Base-by-base conservation (phyloP, 1,140 invertebrate species). In the Zaprionus kolodkinae region DNA sequence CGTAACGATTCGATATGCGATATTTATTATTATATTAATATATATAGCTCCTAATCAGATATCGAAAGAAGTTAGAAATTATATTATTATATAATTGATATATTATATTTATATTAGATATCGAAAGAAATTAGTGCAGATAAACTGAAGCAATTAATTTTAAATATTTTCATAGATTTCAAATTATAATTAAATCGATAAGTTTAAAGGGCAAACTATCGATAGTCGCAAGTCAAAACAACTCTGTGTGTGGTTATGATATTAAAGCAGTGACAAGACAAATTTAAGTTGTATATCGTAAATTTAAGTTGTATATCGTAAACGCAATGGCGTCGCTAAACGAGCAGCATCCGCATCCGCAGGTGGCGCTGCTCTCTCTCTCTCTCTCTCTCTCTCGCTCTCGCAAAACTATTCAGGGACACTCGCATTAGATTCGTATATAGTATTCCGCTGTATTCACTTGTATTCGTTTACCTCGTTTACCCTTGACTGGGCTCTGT, bases 401-500 rank as follows among this genome's bases (percentile, higher is more conserved):
- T 21, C 21, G 21, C 33, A 11, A 0, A 45, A 45, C 43, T 68
- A 62, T 57, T 75, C 67, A 75, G 72, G 72, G 60, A 75, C 72
- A 75, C 15, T 48, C 38, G 25, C 43, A 15, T 61, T 55, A 66
- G 35, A 27, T 43, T 66, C 36, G 21, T 68, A 30, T 30, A 30
- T 30, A 30, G 3, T 30, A 30, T 30, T 63, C 63, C 52, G 45
- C 40, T 6, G 36, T 66, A 36, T 60, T 30, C 48, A 40, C 64
- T 57, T 54, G 40, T 56, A 27, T 56, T 17, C 45, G 21, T 30
- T 5, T 21, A 21, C 21, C 17, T 50, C 45, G 25, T 57, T 27
- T 52, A 74, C 65, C 66, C 70, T 65, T 72, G 62, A 65, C 69
- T 72, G 62, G 30, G 21, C 38, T 7, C 62, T 54, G 12, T 30